A percentile compares a stretch with the other conserved stretches of the same genome.
Conservation (phyloP, 2,797 vertebrate species). For the Cuculus canorus region DNA sequence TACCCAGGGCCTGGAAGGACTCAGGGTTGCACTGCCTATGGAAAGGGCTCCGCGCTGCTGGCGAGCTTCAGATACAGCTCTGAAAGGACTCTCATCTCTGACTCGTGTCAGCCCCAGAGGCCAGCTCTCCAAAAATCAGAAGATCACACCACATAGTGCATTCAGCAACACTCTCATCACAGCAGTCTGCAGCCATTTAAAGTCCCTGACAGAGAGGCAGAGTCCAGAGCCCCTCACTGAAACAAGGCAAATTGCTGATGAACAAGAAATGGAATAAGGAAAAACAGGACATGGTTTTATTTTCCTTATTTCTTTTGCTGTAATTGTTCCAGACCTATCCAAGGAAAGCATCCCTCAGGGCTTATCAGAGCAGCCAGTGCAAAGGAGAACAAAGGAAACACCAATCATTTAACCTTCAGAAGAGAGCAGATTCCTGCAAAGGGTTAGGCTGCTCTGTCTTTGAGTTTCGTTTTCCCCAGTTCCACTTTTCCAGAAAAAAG, state of each 20-base stretch:
- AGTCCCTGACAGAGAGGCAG: background rate
- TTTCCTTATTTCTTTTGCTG: constrained; percentile 9
- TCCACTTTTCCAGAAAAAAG: constrained; percentile 35
- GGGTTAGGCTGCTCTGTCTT: constrained; percentile 59
- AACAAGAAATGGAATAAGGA: background rate
- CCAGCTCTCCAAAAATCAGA: background rate
- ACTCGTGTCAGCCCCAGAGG: background rate
- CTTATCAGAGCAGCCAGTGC: constrained; percentile 58
- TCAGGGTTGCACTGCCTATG: background rate
- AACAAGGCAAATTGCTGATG: background rate
- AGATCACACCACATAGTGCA: background rate
- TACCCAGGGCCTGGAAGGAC: background rate
- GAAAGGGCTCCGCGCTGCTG: background rate
- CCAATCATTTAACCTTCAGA: constrained; percentile 68
- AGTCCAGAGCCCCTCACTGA: background rate
- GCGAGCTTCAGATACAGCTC: background rate
- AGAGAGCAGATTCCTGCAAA: constrained; percentile 59
- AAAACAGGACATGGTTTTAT: constrained; percentile 43
- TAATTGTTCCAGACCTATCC: constrained; percentile 28
- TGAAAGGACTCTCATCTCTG: background rate
- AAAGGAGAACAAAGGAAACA: constrained; percentile 70
- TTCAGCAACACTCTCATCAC: background rate
- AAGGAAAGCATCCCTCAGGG: constrained; percentile 48
- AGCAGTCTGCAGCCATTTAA: background rate
- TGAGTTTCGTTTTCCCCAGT: constrained; percentile 58